These are phyloP conservation scores for Hippolais icterina DNA, from an alignment of 2,113 vertebrate species.

Conservation along the genomic window DNA sequence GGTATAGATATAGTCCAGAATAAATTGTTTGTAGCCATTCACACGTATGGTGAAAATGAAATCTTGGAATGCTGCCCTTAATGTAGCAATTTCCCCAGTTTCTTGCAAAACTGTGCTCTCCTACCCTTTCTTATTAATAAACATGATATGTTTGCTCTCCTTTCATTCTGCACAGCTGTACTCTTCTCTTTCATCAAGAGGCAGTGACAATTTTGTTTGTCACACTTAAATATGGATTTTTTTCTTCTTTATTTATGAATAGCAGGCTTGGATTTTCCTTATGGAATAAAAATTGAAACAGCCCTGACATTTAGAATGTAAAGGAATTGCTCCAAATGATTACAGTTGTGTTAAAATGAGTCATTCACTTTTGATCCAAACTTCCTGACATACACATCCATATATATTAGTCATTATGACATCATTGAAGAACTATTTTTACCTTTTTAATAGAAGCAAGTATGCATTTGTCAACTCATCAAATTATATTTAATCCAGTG, in stretches of 20 bases:
- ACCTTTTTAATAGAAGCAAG: neutral
- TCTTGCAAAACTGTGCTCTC: neutral
- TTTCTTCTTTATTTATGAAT: constrained; percentile 29
- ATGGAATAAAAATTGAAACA: constrained; percentile 33
- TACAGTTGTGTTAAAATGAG: constrained; percentile 29
- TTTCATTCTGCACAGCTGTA: constrained; percentile 40
- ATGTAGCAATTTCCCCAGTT: neutral
- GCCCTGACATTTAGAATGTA: constrained; percentile 28
- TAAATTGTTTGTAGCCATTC: neutral
- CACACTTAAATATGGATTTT: neutral
- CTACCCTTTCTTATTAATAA: constrained; percentile 30
- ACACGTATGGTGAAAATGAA: neutral
- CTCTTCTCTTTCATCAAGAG: constrained; percentile 5
- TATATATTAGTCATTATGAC: constrained; percentile 35
- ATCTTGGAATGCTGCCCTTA: neutral
- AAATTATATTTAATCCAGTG: constrained; percentile 6
- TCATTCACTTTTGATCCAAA: constrained; percentile 30
- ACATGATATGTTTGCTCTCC: neutral
- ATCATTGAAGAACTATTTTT: constrained; percentile 37
- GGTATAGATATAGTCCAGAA: neutral
- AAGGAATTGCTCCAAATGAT: constrained; percentile 20
- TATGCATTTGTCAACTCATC: constrained; percentile 19
- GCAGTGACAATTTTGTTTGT: constrained; percentile 22
- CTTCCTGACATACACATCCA: constrained; percentile 24
- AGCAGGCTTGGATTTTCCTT: neutral